A percentile compares a stretch with the other conserved stretches of the same genome.
Conservation (phyloP, 2,888 invertebrate species). For the Zelleria hepariella region DNA sequence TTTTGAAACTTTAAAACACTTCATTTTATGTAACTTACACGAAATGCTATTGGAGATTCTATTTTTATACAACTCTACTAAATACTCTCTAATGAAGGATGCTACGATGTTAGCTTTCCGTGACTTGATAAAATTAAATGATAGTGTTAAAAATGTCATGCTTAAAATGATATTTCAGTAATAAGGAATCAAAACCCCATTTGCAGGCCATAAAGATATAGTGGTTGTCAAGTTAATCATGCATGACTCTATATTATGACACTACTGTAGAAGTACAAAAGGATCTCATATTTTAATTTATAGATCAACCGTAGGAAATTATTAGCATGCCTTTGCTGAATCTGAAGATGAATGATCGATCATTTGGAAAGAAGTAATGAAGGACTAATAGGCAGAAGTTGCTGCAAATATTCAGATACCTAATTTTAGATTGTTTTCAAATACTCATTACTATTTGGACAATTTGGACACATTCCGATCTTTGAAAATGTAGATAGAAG, state of each 20-base stretch:
- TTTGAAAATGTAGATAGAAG: neutral
- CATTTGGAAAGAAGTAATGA: neutral
- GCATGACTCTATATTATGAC: no score
- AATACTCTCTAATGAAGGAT: neutral
- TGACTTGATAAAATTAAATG: neutral
- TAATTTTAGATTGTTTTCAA: neutral
- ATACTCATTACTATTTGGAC: neutral
- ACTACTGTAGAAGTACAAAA: no score
- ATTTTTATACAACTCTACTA: neutral
- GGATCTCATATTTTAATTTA: no score
- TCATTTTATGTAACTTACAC: no score
- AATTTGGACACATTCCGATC: neutral
- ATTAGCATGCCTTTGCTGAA: neutral
- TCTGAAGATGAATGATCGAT: neutral
- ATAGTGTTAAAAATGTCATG: neutral
- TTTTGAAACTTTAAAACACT: no score
- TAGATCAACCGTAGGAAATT: no score
- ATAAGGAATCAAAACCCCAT: no score
- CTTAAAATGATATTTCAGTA: no score
- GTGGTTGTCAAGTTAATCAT: no score
- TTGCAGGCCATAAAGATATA: no score
- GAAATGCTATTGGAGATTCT: conserved; percentile 5
- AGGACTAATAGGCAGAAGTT: neutral
- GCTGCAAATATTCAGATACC: conserved; percentile 22
- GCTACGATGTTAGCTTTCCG: neutral